phyloP scores from a whole-genome alignment of 2,113 vertebrate genomes.

The Diglossa brunneiventris region DNA sequence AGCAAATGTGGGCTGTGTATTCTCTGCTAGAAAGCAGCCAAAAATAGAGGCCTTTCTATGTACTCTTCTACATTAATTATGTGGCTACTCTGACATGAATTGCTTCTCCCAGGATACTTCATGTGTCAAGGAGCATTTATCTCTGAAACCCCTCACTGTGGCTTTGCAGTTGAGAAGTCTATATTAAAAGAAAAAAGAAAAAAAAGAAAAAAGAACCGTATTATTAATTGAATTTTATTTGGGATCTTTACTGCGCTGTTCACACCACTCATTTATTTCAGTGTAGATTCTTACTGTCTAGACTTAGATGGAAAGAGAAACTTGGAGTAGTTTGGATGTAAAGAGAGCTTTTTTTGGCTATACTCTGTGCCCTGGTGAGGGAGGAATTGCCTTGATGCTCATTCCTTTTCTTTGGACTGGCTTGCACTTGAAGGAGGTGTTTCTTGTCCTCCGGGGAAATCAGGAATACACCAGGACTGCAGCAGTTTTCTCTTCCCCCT shows the following conservation, averaged over 20 bases:
- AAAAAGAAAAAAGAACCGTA: fast-evolving
- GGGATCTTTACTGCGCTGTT: neutral
- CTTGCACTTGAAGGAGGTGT: neutral
- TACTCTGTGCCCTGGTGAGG: neutral
- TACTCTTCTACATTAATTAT: conserved; percentile 44
- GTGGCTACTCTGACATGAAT: conserved; percentile 6
- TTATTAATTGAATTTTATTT: neutral
- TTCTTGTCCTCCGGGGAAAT: neutral
- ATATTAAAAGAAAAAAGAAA: neutral
- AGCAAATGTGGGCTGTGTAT: conserved; percentile 39
- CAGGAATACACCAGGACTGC: neutral
- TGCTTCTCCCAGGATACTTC: neutral
- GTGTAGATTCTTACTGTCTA: neutral
- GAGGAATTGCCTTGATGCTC: neutral
- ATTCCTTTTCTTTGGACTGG: neutral
- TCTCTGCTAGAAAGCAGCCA: conserved; percentile 47
- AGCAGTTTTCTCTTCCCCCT: neutral
- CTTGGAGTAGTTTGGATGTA: neutral
- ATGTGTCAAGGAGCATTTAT: conserved; percentile 5
- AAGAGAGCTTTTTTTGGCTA: neutral
- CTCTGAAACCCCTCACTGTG: neutral
- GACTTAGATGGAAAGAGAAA: neutral
- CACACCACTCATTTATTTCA: neutral
- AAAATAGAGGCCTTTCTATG: conserved; percentile 50
- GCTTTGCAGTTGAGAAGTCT: neutral